Evolutionary conservation across 2,888 invertebrate genomes (phyloP).

Genomic region (Melikaiella ostensackeni): DNA sequence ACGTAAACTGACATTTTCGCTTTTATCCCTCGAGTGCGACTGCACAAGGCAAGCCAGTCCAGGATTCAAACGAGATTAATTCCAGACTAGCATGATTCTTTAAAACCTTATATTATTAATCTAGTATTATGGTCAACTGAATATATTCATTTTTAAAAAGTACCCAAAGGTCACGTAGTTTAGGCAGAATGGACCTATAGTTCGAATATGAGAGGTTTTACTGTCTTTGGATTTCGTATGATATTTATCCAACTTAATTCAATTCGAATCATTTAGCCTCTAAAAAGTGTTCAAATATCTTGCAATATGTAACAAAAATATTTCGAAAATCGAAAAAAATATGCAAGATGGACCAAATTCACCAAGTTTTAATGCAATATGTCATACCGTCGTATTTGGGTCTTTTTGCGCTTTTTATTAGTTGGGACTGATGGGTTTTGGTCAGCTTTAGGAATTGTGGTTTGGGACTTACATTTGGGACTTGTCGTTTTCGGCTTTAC

Average conservation of each 20-base stretch:
- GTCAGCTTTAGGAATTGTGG: background rate
- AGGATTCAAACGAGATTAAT: slow-evolving; percentile 25
- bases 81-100: slow-evolving; percentile 6
- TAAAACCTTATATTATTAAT: background rate
- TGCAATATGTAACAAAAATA: no score
- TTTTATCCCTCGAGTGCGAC: slow-evolving; percentile 18
- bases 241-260: no score
- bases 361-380: no score
- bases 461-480: background rate
- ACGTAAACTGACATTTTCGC: slow-evolving; percentile 39
- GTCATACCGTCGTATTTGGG: no score
- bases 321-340: no score
- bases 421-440: background rate
- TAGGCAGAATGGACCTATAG: background rate
- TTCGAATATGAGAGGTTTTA: no score
- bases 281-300: no score
- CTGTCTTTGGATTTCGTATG: no score
- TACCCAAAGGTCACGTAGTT: background rate
- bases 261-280: no score
- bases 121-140: background rate
- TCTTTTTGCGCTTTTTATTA: no score
- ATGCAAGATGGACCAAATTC: no score
- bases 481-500: no score
- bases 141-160: background rate
- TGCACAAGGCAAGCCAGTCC: slow-evolving; percentile 21